Base-by-base conservation (phyloP, 2,888 invertebrate genomes). In the Ophioninae sp. region DNA sequence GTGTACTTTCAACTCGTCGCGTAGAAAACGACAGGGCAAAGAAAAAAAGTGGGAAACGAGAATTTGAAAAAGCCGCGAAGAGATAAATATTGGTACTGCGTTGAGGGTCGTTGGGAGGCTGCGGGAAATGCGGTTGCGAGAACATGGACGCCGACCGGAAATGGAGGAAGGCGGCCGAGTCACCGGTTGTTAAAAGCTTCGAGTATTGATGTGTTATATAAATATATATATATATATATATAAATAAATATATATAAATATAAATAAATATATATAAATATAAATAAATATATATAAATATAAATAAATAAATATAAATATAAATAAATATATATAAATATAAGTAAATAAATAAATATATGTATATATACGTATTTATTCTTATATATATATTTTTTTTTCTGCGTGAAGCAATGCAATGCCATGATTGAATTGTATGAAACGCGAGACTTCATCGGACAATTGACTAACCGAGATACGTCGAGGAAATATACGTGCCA, bases 71-170 rank as follows among this genome's bases (percentile, higher is more conserved):
- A 41, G 57, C 59, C 41, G 65, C 44, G 21, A 44, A 79, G 70
- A 75, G 74, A 82, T 79, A 82, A 79, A 82, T 82, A 82, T 82
- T 70, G 74, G 69, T 20, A 13, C 68, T 78, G 73, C 74, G 50
- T 17, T 50, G 50, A 50, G 69, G 62, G 65, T 70, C 74, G 82
- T 70, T 79, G 23, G 39, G 64, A 10, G 17, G 17, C 50, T 6
- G 50, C 6, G 50, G 50, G 37, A 8, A 21, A 41, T 69, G 67
- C n/a, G 62, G 69, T 57, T 70, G 74, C 59, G 70, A 44, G 69
- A 20, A 37, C 21, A 39, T 65, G 74, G 23, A 70, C 39, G 41
- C 17, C 2, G 70, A 75, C 74, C 30, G 82, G 75, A 82, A 79
- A 79, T 74, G 61, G 74, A 44, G 67, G 59, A 69, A 79, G 65